A percentile compares a stretch with the other conserved stretches of the same genome.
Conservation (phyloP, 2,113 vertebrate genomes). For the Macrotus californicus region DNA sequence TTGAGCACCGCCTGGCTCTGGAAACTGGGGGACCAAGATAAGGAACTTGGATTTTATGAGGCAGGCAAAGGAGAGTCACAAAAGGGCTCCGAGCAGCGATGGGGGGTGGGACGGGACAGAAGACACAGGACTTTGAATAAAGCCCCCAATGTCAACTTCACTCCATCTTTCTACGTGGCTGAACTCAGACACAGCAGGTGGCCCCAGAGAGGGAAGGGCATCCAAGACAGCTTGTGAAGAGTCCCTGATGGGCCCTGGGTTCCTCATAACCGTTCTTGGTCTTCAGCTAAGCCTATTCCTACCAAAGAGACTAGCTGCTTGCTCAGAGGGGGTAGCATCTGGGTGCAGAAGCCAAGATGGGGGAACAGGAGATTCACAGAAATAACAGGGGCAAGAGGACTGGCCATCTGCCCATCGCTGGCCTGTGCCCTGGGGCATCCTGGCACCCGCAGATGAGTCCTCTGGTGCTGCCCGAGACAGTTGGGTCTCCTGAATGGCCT, state of each 20-base stretch:
- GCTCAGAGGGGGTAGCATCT: neutral
- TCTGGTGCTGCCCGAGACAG: conserved; percentile 49
- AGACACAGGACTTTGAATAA: neutral
- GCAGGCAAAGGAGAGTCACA: neutral
- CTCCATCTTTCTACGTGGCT: neutral
- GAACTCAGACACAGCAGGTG: neutral
- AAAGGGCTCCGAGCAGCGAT: neutral
- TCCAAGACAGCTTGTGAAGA: neutral
- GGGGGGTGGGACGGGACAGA: neutral
- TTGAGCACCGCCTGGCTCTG: neutral
- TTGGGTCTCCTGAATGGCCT: conserved; percentile 46
- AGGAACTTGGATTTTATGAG: neutral
- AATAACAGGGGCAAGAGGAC: neutral
- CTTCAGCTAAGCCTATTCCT: neutral
- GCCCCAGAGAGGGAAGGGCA: neutral
- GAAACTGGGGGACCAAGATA: neutral
- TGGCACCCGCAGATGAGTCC: neutral
- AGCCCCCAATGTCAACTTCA: neutral
- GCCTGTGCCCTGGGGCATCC: neutral
- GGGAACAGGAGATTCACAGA: neutral
- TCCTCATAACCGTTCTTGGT: neutral
- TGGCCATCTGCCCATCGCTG: neutral
- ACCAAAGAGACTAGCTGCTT: neutral
- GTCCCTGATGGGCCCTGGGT: neutral
- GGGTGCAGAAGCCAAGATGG: neutral